phyloP scores from a whole-genome alignment of 1,140 invertebrate genomes.

The Dufourea novaeangliae region DNA sequence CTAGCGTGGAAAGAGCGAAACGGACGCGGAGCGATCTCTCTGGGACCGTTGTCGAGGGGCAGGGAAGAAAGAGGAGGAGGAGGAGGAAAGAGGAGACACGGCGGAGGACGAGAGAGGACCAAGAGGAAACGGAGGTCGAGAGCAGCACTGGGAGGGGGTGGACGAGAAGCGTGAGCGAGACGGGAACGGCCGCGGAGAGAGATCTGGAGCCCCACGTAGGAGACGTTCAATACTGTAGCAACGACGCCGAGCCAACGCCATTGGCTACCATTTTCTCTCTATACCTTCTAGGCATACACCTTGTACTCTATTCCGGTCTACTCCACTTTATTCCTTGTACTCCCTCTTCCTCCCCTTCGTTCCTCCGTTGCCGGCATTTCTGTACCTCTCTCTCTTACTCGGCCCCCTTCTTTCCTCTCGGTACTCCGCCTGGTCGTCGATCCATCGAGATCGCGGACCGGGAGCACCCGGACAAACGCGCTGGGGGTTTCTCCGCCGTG shows the following conservation, averaged over 20 bases:
- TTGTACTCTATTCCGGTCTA: constrained; percentile 67
- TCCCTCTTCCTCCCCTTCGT: constrained; percentile 26
- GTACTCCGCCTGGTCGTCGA: not conserved
- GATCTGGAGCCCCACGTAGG: constrained; percentile 67
- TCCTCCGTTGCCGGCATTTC: not conserved
- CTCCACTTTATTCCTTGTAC: constrained; percentile 57
- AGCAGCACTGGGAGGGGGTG: constrained; percentile 21
- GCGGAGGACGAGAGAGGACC: constrained; percentile 44
- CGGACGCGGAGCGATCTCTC: constrained; percentile 42
- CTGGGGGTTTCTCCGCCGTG: not conserved
- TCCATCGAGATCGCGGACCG: constrained; percentile 1
- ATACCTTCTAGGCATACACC: constrained; percentile 68
- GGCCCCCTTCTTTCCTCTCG: constrained; percentile 31
- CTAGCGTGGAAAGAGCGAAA: constrained; percentile 43
- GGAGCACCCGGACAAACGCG: constrained; percentile 9
- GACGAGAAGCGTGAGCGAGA: constrained; percentile 40
- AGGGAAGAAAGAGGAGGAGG: constrained; percentile 16
- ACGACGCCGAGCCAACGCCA: constrained; percentile 72
- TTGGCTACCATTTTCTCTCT: constrained; percentile 76
- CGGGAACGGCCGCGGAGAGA: constrained; percentile 15
- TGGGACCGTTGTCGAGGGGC: constrained; percentile 14
- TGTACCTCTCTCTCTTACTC: constrained; percentile 37
- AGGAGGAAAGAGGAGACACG: constrained; percentile 19
- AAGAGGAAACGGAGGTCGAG: constrained; percentile 42
- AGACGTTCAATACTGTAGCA: constrained; percentile 77